phyloP scores from a whole-genome alignment of 1,140 invertebrate genomes.

The Drosophila serrata region DNA sequence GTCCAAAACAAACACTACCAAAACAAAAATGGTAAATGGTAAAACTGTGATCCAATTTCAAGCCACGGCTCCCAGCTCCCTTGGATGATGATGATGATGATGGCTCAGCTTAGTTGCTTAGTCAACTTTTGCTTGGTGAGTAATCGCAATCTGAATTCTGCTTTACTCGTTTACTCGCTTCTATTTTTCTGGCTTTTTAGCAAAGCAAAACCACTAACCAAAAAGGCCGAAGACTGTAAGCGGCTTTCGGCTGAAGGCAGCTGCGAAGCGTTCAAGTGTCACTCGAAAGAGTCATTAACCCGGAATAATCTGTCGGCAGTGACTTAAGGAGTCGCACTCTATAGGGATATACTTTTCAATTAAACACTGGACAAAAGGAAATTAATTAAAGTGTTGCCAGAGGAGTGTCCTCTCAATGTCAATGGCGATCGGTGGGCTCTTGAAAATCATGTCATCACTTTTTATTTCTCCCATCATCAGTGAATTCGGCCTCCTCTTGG shows the following conservation, averaged over 20 bases:
- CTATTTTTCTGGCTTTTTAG: constrained; percentile 9
- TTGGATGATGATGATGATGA: constrained; percentile 25
- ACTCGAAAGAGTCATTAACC: constrained; percentile 56
- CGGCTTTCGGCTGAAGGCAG: constrained; percentile 46
- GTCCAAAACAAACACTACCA: constrained; percentile 30
- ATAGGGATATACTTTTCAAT: constrained; percentile 32
- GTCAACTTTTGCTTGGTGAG: constrained; percentile 72
- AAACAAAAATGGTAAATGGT: constrained; percentile 14
- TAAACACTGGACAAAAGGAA: constrained; percentile 34
- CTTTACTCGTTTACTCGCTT: constrained; percentile 33
- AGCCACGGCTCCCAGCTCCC: constrained; percentile 21
- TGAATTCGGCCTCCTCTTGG: constrained; percentile 19
- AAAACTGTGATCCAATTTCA: constrained; percentile 51
- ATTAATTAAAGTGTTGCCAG: constrained; percentile 48
- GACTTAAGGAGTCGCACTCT: constrained; percentile 35
- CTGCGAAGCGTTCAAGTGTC: constrained; percentile 55
- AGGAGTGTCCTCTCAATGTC: constrained; percentile 16
- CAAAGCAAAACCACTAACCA: constrained; percentile 32
- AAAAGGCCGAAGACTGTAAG: constrained; percentile 46
- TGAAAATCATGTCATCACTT: constrained; percentile 45
- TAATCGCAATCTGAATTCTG: constrained; percentile 64
- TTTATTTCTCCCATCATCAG: constrained; percentile 12
- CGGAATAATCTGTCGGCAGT: constrained; percentile 50
- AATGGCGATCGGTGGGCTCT: constrained; percentile 23
- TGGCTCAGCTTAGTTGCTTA: constrained; percentile 56